Conservation (phyloP, 2,888 invertebrate species). For the Mesorhabditis belari region DNA sequence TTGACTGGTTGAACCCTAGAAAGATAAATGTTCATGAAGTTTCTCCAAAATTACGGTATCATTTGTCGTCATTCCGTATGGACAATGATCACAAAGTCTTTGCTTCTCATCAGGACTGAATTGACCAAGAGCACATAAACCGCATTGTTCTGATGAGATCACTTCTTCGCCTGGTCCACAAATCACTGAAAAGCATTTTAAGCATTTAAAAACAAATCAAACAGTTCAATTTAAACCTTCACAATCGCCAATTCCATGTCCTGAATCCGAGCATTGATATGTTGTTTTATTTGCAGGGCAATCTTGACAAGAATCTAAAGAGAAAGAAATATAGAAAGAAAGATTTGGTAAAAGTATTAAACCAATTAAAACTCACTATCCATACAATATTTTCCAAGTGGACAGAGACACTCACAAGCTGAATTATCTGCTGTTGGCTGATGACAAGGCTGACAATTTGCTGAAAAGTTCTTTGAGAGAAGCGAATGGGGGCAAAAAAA, state of each 20-base stretch:
- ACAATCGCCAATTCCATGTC: neutral
- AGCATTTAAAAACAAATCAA: no score
- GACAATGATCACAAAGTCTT: neutral
- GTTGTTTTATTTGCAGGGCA: neutral
- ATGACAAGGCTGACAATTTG: no score
- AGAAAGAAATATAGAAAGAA: neutral
- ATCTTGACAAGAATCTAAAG: neutral
- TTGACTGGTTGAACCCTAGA: neutral
- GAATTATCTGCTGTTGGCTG: no score
- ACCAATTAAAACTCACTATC: neutral
- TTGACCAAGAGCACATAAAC: neutral
- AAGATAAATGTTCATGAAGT: neutral
- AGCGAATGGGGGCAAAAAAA: no score
- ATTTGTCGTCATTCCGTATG: neutral
- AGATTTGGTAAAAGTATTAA: neutral
- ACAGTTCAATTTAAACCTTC: no score
- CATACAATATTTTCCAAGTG: neutral
- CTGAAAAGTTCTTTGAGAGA: no score
- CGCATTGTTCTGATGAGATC: neutral
- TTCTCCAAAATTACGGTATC: neutral
- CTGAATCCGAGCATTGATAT: neutral
- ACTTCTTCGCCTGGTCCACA: neutral
- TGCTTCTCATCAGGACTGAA: neutral
- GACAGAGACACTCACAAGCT: neutral
- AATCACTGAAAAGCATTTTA: neutral